Evolutionary conservation across 2,888 invertebrate species (phyloP), one percentile per base, ranked within the genome.

Genomic region (Endomychus coccineus): DNA sequence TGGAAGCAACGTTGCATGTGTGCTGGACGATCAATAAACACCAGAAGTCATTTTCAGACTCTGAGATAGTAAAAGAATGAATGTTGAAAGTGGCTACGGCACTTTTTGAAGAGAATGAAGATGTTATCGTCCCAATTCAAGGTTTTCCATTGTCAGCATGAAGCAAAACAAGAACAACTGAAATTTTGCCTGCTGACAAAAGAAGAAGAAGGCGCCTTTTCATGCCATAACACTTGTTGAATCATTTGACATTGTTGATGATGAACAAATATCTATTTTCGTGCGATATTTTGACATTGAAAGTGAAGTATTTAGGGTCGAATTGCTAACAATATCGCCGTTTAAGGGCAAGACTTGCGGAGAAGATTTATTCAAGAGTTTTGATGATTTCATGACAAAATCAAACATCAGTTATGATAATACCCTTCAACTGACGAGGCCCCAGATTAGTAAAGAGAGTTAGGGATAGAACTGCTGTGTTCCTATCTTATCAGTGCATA

Each of bases 141-240:
- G 35, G 37, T 44, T 45, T 49, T 45, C 41, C 45, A 42, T 37
- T 46, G 44, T 51, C 49, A 39, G 45, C 32, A 42, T 21, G 31
- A 13, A 31, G 35, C 31, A 39, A 32, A 50, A 39, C n/a, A 46
- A 53, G 46, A n/a, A 53, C 45, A 36, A 52, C 48, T 22, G 46
- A 51, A 46, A 43, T 50, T 45, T 49, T 50, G 36, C 48, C 50
- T 42, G 43, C 39, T 43, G 47, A 52, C 28, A 52, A 36, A 27
- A 21, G 21, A 31, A 31, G 14, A n/a, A 50, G 45, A 45, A 52
- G 45, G 48, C 31, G 21, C 19, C 21, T 10, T 31, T 9, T 42
- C 48, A 50, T 43, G 42, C 45, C 34, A 46, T 54, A 40, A 50
- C 49, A 47, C 41, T 52, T 45, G 52, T 51, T 43, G 49, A 53